Evolutionary conservation across 2,888 invertebrate species (phyloP).

Genomic region (Yponomeuta cagnagella): DNA sequence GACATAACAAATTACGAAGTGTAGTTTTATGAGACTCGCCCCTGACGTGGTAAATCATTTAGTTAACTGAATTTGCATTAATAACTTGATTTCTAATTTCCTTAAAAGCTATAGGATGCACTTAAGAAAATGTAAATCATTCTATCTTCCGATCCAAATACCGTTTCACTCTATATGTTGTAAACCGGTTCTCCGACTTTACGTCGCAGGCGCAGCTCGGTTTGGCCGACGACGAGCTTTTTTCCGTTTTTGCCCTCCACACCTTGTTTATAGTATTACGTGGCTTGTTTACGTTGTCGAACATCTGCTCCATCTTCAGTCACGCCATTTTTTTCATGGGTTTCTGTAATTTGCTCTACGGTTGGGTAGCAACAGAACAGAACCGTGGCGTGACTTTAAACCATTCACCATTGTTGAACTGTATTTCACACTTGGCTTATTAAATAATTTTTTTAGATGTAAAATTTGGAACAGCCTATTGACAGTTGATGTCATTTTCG

Average conservation of each 20-base stretch:
- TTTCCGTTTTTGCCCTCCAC: not conserved
- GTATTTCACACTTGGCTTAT: too few relatives aligned
- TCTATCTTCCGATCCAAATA: conserved; percentile 5
- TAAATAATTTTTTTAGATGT: too few relatives aligned
- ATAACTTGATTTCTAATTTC: conserved; percentile 1
- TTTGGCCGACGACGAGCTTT: not conserved
- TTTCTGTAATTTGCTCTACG: not conserved
- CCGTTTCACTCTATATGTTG: not conserved
- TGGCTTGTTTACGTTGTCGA: conserved; percentile 8
- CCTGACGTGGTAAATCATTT: not conserved
- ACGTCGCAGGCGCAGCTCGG: not conserved
- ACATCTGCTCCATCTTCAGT: conserved; percentile 5
- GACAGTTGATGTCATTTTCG: too few relatives aligned
- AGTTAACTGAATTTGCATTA: not conserved
- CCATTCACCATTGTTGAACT: too few relatives aligned
- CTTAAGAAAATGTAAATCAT: conserved; percentile 3
- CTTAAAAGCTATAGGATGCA: not conserved
- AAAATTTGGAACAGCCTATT: too few relatives aligned
- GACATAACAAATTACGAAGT: too few relatives aligned
- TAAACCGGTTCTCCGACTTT: not conserved
- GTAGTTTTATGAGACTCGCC: too few relatives aligned
- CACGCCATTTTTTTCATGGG: not conserved
- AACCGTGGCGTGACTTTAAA: too few relatives aligned
- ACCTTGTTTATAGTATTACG: not conserved
- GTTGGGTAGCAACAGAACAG: not conserved